These are phyloP conservation scores for Falcunculus frontatus DNA, from an alignment of 2,113 vertebrate species.

Conservation along the genomic window DNA sequence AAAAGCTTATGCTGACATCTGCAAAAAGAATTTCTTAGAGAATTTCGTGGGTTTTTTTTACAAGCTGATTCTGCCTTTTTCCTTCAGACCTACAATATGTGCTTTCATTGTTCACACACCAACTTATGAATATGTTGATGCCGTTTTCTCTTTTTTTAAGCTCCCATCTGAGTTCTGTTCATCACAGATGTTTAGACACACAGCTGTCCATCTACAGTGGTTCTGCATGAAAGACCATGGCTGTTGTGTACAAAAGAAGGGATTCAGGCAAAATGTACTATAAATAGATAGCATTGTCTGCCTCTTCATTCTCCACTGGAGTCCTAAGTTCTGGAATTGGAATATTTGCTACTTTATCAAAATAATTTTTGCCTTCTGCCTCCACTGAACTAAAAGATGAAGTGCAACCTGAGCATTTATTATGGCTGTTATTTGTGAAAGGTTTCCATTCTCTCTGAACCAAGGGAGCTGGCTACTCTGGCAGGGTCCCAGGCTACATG, in stretches of 20 bases:
- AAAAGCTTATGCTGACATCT: constrained; percentile 67
- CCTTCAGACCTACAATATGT: constrained; percentile 73
- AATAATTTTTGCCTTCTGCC: constrained; percentile 50
- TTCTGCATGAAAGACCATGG: constrained; percentile 72
- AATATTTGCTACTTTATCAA: constrained; percentile 63
- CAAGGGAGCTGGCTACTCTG: neutral
- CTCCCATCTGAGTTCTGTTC: constrained; percentile 73
- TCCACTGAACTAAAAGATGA: constrained; percentile 6
- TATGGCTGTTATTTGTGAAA: constrained; percentile 10
- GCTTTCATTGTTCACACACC: constrained; percentile 70
- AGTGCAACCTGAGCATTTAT: constrained; percentile 45
- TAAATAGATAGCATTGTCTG: constrained; percentile 62
- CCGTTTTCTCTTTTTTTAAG: constrained; percentile 67
- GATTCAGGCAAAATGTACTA: constrained; percentile 67
- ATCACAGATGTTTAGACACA: constrained; percentile 73
- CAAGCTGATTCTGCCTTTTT: constrained; percentile 69
- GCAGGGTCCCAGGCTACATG: neutral
- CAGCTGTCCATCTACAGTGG: constrained; percentile 73
- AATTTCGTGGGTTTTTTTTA: constrained; percentile 46
- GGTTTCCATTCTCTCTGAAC: neutral
- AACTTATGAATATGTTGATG: constrained; percentile 75
- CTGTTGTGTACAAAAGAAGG: constrained; percentile 63
- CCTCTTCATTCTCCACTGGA: constrained; percentile 57
- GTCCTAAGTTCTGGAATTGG: constrained; percentile 61
- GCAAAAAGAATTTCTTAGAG: constrained; percentile 63